Percentiles rank a stretch among this genome's conserved stretches.
phyloP scores from a whole-genome alignment of 2,113 vertebrate genomes.

The Dicaeum eximium region DNA sequence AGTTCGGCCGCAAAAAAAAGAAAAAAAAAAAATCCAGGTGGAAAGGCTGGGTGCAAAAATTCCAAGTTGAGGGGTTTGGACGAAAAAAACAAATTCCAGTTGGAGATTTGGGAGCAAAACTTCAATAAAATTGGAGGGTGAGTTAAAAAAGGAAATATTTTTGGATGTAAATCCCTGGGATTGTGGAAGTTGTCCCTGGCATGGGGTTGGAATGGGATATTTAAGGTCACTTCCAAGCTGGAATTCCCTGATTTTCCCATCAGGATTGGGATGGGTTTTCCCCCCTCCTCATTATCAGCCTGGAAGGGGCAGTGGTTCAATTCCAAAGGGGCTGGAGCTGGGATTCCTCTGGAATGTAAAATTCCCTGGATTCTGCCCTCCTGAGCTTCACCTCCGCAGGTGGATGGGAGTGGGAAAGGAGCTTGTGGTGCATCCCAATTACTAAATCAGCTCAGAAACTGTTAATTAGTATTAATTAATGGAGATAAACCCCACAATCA shows the following conservation, averaged over 20 bases:
- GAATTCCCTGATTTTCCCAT: neutral
- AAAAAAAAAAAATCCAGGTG: neutral
- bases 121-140: fast-evolving
- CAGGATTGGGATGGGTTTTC: neutral
- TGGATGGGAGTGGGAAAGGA: neutral
- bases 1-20: no score
- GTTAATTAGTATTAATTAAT: neutral
- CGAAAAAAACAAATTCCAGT: neutral
- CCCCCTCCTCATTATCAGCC: neutral
- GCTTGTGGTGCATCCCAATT: fast-evolving
- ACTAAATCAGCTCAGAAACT: neutral
- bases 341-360: neutral
- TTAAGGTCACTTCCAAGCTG: neutral
- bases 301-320: neutral
- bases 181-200: neutral
- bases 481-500: neutral
- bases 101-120: neutral
- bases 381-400: neutral
- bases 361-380: neutral
- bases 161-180: fast-evolving
- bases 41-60: neutral
- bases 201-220: neutral
- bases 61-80: neutral
- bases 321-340: neutral
- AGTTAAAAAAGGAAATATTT: fast-evolving